A percentile compares a stretch with the other conserved stretches of the same genome.
Conservation (phyloP, 2,113 vertebrate species). For the Sarotherodon lohbergeri region DNA sequence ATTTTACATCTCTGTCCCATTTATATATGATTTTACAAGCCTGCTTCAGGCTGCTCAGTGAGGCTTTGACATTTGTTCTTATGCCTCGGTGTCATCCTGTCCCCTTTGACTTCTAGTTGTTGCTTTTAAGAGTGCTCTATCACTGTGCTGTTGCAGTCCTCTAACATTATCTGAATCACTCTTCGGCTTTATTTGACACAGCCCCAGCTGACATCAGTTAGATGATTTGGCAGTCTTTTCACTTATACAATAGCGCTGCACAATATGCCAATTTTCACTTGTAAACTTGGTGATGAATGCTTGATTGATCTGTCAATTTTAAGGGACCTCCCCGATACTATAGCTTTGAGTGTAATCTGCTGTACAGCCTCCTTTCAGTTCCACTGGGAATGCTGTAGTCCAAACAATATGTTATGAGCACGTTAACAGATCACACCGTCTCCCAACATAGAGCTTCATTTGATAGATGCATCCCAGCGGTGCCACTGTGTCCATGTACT, state of each 20-base stretch:
- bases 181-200: background rate
- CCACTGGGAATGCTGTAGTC: background rate
- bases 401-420: background rate
- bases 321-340: background rate
- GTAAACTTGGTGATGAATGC: background rate
- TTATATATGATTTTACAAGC: background rate
- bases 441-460: background rate
- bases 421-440: background rate
- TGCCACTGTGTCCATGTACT: background rate
- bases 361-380: background rate
- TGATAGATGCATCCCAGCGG: background rate
- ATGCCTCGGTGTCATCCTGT: background rate
- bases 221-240: background rate
- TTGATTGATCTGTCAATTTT: background rate
- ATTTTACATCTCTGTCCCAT: background rate
- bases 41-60: background rate
- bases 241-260: background rate
- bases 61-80: background rate
- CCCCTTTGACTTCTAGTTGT: background rate
- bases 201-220: background rate
- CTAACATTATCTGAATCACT: background rate
- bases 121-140: background rate
- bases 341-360: background rate
- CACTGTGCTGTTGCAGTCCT: background rate
- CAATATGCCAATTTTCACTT: background rate